These are phyloP conservation scores for Xiphorhynchus elegans DNA, from an alignment of 2,113 vertebrate species.

Conservation along the genomic window DNA sequence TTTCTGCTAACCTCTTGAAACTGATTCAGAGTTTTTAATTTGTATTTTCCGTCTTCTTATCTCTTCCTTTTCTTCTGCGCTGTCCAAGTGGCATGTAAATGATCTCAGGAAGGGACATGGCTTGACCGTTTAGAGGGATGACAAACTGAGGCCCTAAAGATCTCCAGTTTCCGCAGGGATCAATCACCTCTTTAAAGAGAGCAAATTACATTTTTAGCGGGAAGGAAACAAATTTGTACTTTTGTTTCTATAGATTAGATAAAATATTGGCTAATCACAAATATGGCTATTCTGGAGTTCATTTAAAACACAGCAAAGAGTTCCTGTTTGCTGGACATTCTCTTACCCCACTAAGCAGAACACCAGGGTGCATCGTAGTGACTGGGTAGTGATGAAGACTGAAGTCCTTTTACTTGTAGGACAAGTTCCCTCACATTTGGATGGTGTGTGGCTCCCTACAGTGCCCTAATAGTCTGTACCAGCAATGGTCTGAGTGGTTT, in stretches of 20 bases:
- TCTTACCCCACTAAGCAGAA: not conserved
- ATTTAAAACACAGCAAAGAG: not conserved
- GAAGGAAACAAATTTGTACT: not conserved
- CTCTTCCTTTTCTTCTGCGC: not conserved
- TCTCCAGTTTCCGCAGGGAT: not conserved
- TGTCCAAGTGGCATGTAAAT: not conserved
- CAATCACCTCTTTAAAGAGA: not conserved
- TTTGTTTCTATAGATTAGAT: not conserved
- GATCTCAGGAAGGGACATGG: not conserved
- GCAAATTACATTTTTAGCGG: not conserved
- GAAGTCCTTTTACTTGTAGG: not conserved
- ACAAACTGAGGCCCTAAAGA: not conserved
- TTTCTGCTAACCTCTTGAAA: not conserved
- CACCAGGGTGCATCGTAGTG: not conserved
- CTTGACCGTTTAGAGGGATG: not conserved
- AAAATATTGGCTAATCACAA: not conserved
- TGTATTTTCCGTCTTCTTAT: not conserved
- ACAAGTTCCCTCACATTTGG: not conserved
- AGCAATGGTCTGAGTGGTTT: not conserved
- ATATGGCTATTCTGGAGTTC: not conserved
- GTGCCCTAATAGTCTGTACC: not conserved
- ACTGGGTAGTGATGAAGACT: not conserved
- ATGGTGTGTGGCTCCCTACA: not conserved
- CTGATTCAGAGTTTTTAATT: not conserved
- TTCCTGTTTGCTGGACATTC: not conserved